Evolutionary conservation across 2,888 invertebrate species (phyloP).

Genomic region (Leptopilina syphax): DNA sequence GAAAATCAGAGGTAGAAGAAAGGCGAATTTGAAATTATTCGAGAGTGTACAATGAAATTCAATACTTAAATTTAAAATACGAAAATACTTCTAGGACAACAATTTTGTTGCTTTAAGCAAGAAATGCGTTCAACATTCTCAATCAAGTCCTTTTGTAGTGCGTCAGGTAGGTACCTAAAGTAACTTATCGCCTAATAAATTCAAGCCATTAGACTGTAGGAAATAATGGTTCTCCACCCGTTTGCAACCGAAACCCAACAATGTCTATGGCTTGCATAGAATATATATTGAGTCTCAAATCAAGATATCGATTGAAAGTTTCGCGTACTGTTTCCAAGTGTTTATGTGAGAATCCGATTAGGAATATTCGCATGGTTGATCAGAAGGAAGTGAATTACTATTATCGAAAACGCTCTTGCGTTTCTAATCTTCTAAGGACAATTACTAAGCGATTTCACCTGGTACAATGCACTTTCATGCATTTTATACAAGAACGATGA

Average conservation of each 20-base stretch:
- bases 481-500: constrained; percentile 33
- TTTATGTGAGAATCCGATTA: constrained; percentile 31
- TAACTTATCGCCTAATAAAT: constrained; percentile 51
- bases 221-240: constrained; percentile 32
- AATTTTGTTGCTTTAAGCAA: neutral
- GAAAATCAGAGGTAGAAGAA: no score
- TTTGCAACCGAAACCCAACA: neutral
- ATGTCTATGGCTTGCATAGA: constrained; percentile 5
- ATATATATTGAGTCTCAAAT: constrained; percentile 48
- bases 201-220: constrained; percentile 48
- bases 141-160: constrained; percentile 17
- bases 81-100: neutral
- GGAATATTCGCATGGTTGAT: constrained; percentile 40
- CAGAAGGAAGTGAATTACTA: constrained; percentile 38
- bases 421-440: constrained; percentile 34
- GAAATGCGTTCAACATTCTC: constrained; percentile 27
- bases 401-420: constrained; percentile 33
- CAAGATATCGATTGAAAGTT: constrained; percentile 38
- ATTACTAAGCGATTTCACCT: constrained; percentile 33
- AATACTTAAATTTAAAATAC: neutral
- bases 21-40: no score
- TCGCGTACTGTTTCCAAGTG: constrained; percentile 35
- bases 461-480: constrained; percentile 31
- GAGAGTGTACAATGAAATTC: neutral
- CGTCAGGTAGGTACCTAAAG: constrained; percentile 43